Base-by-base conservation (phyloP, 2,888 invertebrate genomes). In the Drosophila nigritarsus region DNA sequence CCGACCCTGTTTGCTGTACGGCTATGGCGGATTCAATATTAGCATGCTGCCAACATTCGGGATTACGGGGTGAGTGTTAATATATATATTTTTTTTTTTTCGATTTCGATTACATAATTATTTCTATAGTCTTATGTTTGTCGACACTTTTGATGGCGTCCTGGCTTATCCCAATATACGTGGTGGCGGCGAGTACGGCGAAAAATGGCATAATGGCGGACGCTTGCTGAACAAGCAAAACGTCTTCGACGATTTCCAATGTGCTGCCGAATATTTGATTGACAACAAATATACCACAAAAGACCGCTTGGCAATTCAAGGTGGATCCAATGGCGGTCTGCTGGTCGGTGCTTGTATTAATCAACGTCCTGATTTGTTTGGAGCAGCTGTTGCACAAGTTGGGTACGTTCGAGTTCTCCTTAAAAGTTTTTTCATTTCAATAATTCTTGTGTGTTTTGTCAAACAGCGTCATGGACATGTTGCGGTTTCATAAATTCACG, bases 161-260 rank as follows among this genome's bases (percentile, higher is more conserved):
- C 95, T 97, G 75, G 99, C 98, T 20, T 95, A 98, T 79, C 97
- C 99, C 32, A 99, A 99, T 94, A 96, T 99, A 63, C 95, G 99
- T 55, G 99, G 99, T 62, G 99, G 99, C 91, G 98, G 98, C 2
- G 99, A 99, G 92, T 99, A 99, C 93, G 99, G 99, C 49, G 98
- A 99, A 93, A 96, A 96, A 82, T 99, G 99, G 99, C 99, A 99
- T 94, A 97, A 98, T 92, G 97, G 95, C 8, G 99, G 99, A 2
- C 96, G 97, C 29, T 94, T 97, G 73, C 95, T 96, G 4, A 98
- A 98, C 91, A 99, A 99, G 92, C 99, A 99, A 94, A 99, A 99
- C 93, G 97, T 97, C 53, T 99, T 99, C 93, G 97, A 99, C 93
- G 99, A 99, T 94, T 99, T 99, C 93, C 97, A 97, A 91, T 94